A percentile compares a stretch with the other conserved stretches of the same genome.
These are phyloP conservation scores for Periphyllus acericola DNA, from an alignment of 2,888 invertebrate species.

Conservation along the genomic window DNA sequence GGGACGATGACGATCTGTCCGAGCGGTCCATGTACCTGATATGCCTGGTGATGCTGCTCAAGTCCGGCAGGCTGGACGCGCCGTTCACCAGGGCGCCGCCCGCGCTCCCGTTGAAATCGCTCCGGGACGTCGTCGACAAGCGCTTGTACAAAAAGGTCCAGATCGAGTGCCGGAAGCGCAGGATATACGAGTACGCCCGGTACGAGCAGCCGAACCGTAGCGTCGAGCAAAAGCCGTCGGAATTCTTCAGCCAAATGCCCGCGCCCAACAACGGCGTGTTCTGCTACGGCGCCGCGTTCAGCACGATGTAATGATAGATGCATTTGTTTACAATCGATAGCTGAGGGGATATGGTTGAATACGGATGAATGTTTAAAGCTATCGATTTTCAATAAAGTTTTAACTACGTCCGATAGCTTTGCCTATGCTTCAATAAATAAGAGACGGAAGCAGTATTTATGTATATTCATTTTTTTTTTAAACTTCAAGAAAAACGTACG, in stretches of 20 bases:
- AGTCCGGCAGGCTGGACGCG: slow-evolving; percentile 11
- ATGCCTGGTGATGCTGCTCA: slow-evolving; percentile 42
- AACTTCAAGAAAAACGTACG: no score
- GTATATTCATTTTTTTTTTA: no score
- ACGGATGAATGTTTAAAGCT: no score
- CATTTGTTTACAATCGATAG: no score
- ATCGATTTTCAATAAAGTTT: no score
- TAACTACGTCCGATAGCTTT: no score
- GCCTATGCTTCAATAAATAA: no score
- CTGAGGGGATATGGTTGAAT: no score
- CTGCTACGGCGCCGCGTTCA: slow-evolving; percentile 40
- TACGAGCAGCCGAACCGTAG: slow-evolving; percentile 15
- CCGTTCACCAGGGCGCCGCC: slow-evolving; percentile 39
- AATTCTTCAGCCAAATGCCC: slow-evolving; percentile 20
- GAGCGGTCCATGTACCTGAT: slow-evolving; percentile 38
- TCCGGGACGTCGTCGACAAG: slow-evolving; percentile 23
- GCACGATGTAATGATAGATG: not conserved
- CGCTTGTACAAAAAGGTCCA: slow-evolving; percentile 16
- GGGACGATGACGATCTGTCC: slow-evolving; percentile 39
- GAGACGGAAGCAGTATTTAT: no score
- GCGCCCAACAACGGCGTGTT: slow-evolving; percentile 1
- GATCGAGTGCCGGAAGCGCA: slow-evolving; percentile 31
- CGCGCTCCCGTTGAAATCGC: not conserved
- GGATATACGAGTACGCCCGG: not conserved
- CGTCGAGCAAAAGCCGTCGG: slow-evolving; percentile 3